These are phyloP conservation scores for Halichoerus grypus DNA, from an alignment of 2,113 vertebrate genomes.

Conservation along the genomic window DNA sequence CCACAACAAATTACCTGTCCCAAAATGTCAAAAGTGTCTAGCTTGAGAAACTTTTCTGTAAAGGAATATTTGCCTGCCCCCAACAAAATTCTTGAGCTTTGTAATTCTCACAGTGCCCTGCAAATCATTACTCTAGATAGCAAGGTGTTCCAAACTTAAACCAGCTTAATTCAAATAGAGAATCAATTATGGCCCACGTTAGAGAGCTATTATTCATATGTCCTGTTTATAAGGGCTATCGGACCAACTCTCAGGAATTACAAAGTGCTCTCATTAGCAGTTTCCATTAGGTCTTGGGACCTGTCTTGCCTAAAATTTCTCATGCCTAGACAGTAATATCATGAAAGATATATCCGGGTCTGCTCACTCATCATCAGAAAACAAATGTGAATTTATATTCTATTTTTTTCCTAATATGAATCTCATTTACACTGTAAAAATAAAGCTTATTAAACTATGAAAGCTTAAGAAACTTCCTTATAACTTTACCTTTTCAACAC, in stretches of 20 bases:
- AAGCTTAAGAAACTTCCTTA: neutral
- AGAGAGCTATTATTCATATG: conserved; percentile 13
- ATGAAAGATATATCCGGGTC: conserved; percentile 18
- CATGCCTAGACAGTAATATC: neutral
- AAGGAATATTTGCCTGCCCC: neutral
- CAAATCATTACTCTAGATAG: neutral
- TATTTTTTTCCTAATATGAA: neutral
- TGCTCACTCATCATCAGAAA: neutral
- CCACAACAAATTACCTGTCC: neutral
- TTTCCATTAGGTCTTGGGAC: neutral
- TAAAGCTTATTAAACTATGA: neutral
- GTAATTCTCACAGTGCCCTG: neutral
- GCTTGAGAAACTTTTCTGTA: neutral
- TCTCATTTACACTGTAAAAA: neutral
- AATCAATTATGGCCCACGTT: conserved; percentile 25
- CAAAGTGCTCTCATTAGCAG: neutral
- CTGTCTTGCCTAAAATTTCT: neutral
- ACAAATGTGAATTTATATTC: neutral
- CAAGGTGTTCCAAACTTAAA: neutral
- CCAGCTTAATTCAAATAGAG: conserved; percentile 32
- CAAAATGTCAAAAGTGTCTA: neutral
- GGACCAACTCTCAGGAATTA: conserved; percentile 17
- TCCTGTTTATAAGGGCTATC: neutral
- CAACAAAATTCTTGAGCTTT: neutral
- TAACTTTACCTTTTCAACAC: neutral